Base-by-base conservation (phyloP, 2,888 invertebrate genomes). In the Tipula lateralis region DNA sequence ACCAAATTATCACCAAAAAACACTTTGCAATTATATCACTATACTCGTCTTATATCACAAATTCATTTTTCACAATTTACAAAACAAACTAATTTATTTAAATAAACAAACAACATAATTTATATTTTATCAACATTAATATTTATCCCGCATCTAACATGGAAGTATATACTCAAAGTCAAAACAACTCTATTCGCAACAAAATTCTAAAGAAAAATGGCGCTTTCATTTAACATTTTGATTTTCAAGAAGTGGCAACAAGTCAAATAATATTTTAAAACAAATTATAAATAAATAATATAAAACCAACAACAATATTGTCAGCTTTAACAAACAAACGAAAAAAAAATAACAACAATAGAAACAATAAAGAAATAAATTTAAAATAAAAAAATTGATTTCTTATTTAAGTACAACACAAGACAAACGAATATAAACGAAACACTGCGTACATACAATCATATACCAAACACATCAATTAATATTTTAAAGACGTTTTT, bases 191-290 rank as follows among this genome's bases (percentile, higher is more conserved):
- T 66, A 66, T 50, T 84, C 84, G 50, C 84, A 84, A 44, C 84
- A 84, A 84, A 84, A 44, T 50, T 50, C 84, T 84, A 50, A 16
- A 29, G 44, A 84, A 84, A 83, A 84, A 84, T 84, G 84, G 50
- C 84, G 84, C 84, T 50, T 24, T 39, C 34, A 19, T 36, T 7
- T 2, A 30, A 82, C 29, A 16, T 81, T 82, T 82, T n/a, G 5
- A 30, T 82, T 29, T 82, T 82, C 29, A 30, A 30, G n/a, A 30
- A 83, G 83, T 83, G 36, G 83, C 24, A 24, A 83, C 29, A 34
- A 83, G 19, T 34, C 16, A 83, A 83, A 83, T 29, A 83, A 36
- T n/a, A n/a, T n/a, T n/a, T n/a, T n/a, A n/a, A n/a, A n/a, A n/a
- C n/a, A n/a, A 29, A 16, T 16, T 66, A 66, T 66, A 66, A 66